These are phyloP conservation scores for Myripristis jacobus DNA, from an alignment of 2,797 vertebrate genomes.

Conservation along the genomic window DNA sequence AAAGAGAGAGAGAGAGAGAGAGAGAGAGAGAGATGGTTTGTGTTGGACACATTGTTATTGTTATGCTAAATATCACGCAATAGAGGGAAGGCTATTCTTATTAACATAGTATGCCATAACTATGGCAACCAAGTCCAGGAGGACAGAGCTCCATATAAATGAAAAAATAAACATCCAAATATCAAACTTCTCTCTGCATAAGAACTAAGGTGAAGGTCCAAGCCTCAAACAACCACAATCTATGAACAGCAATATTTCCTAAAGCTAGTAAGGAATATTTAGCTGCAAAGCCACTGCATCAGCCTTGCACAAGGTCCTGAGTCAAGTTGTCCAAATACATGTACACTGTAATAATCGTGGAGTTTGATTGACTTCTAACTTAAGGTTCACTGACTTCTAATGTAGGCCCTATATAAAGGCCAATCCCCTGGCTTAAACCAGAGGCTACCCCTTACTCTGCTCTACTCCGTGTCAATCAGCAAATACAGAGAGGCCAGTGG, in stretches of 20 bases:
- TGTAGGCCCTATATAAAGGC: slow-evolving; percentile 41
- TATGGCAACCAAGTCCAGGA: slow-evolving; percentile 39
- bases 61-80: slow-evolving; percentile 41
- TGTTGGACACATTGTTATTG: slow-evolving; percentile 35
- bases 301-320: slow-evolving; percentile 6
- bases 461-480: slow-evolving; percentile 56
- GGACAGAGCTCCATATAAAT: slow-evolving; percentile 24
- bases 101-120: slow-evolving; percentile 52
- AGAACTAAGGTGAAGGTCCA: background rate
- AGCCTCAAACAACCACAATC: background rate
- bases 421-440: slow-evolving; percentile 42
- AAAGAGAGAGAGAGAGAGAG: background rate
- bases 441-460: slow-evolving; percentile 40
- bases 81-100: slow-evolving; percentile 27
- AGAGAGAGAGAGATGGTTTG: background rate
- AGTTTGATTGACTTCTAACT: slow-evolving; percentile 60
- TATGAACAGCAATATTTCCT: background rate
- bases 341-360: slow-evolving; percentile 23
- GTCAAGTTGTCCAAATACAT: slow-evolving; percentile 28
- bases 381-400: slow-evolving; percentile 63
- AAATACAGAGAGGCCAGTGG: slow-evolving; percentile 56
- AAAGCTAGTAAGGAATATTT: background rate
- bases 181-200: slow-evolving; percentile 8
- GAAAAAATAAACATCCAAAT: slow-evolving; percentile 21
- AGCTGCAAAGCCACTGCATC: background rate